Evolutionary conservation across 2,888 invertebrate genomes (phyloP), one percentile per base, ranked within the genome.

Genomic region (Erynnis tages): DNA sequence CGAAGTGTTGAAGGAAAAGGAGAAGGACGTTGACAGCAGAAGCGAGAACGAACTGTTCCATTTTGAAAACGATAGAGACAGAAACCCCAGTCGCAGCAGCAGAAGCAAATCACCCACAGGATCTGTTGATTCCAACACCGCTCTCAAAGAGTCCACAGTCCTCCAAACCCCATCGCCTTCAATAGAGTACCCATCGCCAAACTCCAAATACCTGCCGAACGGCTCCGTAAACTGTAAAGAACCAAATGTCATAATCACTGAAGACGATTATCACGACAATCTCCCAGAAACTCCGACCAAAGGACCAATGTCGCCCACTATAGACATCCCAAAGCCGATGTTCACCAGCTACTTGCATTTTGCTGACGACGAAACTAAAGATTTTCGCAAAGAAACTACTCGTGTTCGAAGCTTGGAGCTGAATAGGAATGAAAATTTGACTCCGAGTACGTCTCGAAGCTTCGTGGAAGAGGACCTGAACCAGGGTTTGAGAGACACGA

Each of bases 21-120:
- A 50, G 1, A 50, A 50, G 17, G 86, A 87, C 62, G 93, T 93
- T 58, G 92, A 96, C 30, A 95, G 94, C 66, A 92, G 92, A 54
- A 94, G 95, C 71, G 96, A 96, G 65, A 91, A 91, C 21, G 94
- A 94, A 56, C 84, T 93, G 49, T 88, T 89, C 53, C 89, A 87
- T 56, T 88, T 89, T 50, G 89, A 89, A 65, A 80, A 73, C 11
- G 89, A 88, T 49, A 88, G 83, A 62, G 86, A 88, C 1, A 72
- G 84, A 55, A 59, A 82, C n/a, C 84, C 81, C 0, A 82, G 80
- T 56, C 66, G 81, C 1, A 81, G 71, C 23, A 81, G 82, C 43
- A 73, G 87, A 54, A 87, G 88, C 47, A 88, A 86, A 65, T 89
- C 89, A 5, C 89, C 89, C 0, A 79, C 87, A 1, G 86, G 79